Base-by-base conservation (phyloP, 2,888 invertebrate species). In the Noctua comes region DNA sequence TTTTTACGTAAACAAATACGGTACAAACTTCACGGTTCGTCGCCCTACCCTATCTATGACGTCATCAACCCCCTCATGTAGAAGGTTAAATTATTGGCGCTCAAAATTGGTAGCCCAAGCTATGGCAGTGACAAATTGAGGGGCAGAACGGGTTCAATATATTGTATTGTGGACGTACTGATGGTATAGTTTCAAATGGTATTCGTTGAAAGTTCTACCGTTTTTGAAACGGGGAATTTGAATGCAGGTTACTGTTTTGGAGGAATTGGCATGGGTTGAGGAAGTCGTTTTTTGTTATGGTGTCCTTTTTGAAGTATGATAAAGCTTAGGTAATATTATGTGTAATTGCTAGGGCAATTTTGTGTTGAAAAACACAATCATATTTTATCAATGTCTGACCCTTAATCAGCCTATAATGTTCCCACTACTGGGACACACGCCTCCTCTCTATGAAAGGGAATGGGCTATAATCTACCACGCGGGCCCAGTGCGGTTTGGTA, bases 101-200 rank as follows among this genome's bases (percentile, higher is more conserved):
- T 90, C 88, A 90, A 90, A 90, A 90, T 90, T 90, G 88, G 86
- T 87, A 80, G 84, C 85, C 77, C 71, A 77, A 69, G 68, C 79
- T 77, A 76, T 84, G 89, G 84, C 87, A 88, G 82, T 88, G 88
- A 90, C 84, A 88, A 88, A 90, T 89, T 82, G 79, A 27, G 71
- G 86, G 78, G 75, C 78, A 74, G 27, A 81, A 74, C 71, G 74
- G 82, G 73, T 73, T 81, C 59, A 36, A 65, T 82, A 57, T 76
- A 88, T 84, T 76, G 81, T 80, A 82, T 75, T 81, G 51, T 76
- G 73, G 64, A 72, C 77, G 48, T 79, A 83, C 80, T 85, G 13
- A 84, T 76, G 76, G 57, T 84, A 51, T 72, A 76, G 71, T 84
- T 86, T 48, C 48, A 68, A 85, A 74, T 86, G 64, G 68, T 65